phyloP scores from a whole-genome alignment of 2,888 invertebrate species.

The Panopea generosa region DNA sequence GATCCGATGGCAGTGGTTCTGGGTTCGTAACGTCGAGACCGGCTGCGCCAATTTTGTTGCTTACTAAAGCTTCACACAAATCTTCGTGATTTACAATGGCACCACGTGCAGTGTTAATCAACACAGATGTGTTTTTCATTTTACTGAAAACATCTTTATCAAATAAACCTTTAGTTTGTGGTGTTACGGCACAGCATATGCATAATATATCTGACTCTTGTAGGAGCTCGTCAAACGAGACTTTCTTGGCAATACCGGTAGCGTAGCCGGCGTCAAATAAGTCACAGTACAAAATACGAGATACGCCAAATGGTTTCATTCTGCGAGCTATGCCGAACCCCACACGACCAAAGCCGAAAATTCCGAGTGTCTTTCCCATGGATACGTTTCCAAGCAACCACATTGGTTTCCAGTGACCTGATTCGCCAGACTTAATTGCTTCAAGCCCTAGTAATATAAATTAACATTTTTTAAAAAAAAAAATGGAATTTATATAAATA shows the following conservation, averaged over 20 bases:
- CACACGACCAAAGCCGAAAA: conserved; percentile 85
- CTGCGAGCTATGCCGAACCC: conserved; percentile 91
- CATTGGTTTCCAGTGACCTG: conserved; percentile 94
- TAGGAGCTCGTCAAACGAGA: conserved; percentile 90
- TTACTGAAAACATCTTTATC: conserved; percentile 91
- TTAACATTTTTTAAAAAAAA: no score
- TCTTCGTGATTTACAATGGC: conserved; percentile 90
- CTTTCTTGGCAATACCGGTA: conserved; percentile 89
- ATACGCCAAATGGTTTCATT: conserved; percentile 91
- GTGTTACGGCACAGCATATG: conserved; percentile 91
- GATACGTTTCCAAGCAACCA: conserved; percentile 97
- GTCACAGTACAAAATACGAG: conserved; percentile 91
- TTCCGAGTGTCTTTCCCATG: conserved; percentile 89
- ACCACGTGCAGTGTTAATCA: conserved; percentile 93
- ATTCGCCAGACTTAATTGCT: conserved; percentile 89
- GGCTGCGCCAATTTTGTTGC: conserved; percentile 91
- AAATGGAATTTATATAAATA: no score
- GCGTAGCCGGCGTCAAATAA: conserved; percentile 87
- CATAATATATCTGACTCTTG: conserved; percentile 93
- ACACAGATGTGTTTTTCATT: conserved; percentile 94
- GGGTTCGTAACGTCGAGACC: conserved; percentile 96
- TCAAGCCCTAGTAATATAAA: conserved; percentile 74
- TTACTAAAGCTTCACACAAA: conserved; percentile 90
- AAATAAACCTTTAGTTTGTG: conserved; percentile 92
- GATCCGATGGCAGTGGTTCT: conserved; percentile 93